phyloP scores from a whole-genome alignment of 2,113 vertebrate genomes.

The Pseudonaja textilis region DNA sequence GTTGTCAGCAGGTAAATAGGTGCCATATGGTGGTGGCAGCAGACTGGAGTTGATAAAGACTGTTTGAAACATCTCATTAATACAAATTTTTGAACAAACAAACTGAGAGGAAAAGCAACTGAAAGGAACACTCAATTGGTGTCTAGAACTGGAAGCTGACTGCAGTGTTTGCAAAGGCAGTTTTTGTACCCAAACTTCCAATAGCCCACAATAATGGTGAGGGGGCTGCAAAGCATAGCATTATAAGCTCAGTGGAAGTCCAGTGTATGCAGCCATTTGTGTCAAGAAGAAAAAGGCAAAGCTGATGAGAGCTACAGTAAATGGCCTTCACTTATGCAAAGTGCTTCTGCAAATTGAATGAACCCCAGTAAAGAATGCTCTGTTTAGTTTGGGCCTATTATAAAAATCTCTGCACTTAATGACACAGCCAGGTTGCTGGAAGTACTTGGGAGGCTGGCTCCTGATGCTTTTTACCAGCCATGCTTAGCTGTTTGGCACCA shows the following conservation, averaged over 20 bases:
- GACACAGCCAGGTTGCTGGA: not conserved
- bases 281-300: not conserved
- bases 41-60: constrained; percentile 7
- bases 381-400: not conserved
- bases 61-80: not conserved
- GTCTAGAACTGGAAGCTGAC: not conserved
- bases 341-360: not conserved
- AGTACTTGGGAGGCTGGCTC: not conserved
- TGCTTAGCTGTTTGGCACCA: not conserved
- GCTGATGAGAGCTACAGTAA: not conserved
- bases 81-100: constrained; percentile 1
- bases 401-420: not conserved
- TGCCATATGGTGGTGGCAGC: not conserved
- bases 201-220: not conserved
- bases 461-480: not conserved
- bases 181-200: not conserved
- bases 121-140: constrained; percentile 4
- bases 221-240: not conserved
- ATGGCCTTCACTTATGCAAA: not conserved
- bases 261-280: not conserved
- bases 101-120: not conserved
- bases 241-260: not conserved
- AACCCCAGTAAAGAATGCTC: not conserved
- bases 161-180: not conserved
- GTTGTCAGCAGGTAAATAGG: not conserved